A percentile compares a stretch with the other conserved stretches of the same genome.
Evolutionary conservation across 2,888 invertebrate species (phyloP).

Genomic region (Dusona sp.): DNA sequence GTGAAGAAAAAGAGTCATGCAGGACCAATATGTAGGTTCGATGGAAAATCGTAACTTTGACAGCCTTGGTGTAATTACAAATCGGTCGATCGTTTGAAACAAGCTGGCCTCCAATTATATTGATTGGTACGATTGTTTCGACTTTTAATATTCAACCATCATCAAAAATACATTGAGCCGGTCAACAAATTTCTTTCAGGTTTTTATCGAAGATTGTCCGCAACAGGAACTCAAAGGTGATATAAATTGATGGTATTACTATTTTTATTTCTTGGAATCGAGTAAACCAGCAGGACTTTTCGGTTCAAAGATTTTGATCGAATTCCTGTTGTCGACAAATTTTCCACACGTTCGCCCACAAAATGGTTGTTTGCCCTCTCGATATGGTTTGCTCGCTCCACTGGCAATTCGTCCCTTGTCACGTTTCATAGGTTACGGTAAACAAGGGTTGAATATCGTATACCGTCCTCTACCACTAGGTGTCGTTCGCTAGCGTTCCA

Average conservation of each 20-base stretch:
- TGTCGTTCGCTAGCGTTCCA: constrained; percentile 4
- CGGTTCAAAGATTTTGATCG: constrained; percentile 25
- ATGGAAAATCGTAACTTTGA: constrained; percentile 6
- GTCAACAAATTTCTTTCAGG: not conserved
- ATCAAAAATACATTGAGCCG: not conserved
- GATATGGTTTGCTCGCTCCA: constrained; percentile 54
- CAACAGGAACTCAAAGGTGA: not conserved
- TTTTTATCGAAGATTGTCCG: not conserved
- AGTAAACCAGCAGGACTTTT: constrained; percentile 4
- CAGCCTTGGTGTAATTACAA: not conserved
- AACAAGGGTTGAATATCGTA: constrained; percentile 59
- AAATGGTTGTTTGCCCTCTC: constrained; percentile 37
- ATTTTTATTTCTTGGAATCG: not conserved
- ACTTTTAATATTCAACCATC: not conserved
- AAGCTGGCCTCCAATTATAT: not conserved
- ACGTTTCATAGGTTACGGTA: constrained; percentile 47
- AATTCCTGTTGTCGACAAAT: constrained; percentile 23
- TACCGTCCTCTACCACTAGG: constrained; percentile 10
- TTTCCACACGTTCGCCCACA: constrained; percentile 43
- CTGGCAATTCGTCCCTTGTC: constrained; percentile 47
- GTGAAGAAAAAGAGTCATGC: not conserved
- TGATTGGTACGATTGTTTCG: not conserved
- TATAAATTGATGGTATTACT: not conserved
- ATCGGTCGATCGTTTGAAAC: not conserved
- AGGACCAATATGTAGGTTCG: constrained; percentile 16